Evolutionary conservation across 2,888 invertebrate species (phyloP).

Genomic region (Marronus borbonicus): DNA sequence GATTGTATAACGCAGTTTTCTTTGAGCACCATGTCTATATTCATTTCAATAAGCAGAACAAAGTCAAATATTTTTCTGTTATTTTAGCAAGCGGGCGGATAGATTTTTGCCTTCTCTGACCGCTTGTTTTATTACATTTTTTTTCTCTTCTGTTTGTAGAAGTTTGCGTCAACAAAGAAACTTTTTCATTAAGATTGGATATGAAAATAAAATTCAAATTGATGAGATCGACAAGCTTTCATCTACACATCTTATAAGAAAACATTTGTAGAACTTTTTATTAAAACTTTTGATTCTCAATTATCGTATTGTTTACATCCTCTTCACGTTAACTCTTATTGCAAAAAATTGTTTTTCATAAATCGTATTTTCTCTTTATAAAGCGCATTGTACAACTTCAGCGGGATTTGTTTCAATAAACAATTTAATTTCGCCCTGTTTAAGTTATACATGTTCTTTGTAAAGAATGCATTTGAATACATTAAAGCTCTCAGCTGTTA

Average conservation of each 20-base stretch:
- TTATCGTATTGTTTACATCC: conserved; percentile 19
- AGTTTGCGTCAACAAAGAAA: conserved; percentile 29
- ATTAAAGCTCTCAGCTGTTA: too few relatives aligned
- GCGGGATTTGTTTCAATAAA: too few relatives aligned
- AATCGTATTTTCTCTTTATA: neutral
- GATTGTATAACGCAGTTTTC: conserved; percentile 1
- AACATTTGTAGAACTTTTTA: conserved; percentile 37
- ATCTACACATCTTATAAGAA: conserved; percentile 31
- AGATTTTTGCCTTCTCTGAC: conserved; percentile 24
- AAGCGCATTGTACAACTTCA: too few relatives aligned
- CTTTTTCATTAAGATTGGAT: conserved; percentile 39
- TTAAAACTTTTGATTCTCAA: conserved; percentile 22
- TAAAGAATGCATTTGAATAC: too few relatives aligned
- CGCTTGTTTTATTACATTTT: conserved; percentile 42
- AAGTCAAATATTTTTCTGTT: conserved; percentile 35
- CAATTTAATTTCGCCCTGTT: too few relatives aligned
- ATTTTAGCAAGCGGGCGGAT: conserved; percentile 25
- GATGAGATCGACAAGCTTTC: conserved; percentile 21
- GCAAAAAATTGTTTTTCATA: neutral
- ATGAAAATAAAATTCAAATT: conserved; percentile 37
- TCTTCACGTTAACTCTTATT: neutral
- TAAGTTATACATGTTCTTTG: too few relatives aligned
- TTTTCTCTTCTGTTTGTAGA: conserved; percentile 37
- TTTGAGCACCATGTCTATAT: conserved; percentile 1
- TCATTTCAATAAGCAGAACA: conserved; percentile 40